A percentile compares a stretch with the other conserved stretches of the same genome.
Evolutionary conservation across 2,797 vertebrate species (phyloP).

Genomic region (Xenops minutus): DNA sequence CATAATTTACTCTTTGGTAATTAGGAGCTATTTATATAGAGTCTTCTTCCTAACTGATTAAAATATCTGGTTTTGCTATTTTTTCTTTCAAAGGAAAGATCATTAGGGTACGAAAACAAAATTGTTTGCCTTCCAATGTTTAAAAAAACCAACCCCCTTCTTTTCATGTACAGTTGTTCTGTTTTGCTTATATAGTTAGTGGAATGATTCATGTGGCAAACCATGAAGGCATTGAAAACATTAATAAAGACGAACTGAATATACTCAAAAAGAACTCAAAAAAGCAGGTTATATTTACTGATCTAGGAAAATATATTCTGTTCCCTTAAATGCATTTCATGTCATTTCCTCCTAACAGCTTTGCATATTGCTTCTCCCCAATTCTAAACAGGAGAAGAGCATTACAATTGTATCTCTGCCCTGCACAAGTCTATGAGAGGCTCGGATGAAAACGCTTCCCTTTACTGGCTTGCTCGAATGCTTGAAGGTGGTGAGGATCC

Average conservation of each 20-base stretch:
- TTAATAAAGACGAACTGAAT: background rate
- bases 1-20: background rate
- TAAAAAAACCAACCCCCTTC: background rate
- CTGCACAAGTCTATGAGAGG: slow-evolving; percentile 97
- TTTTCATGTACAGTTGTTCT: background rate
- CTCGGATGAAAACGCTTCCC: slow-evolving; percentile 89
- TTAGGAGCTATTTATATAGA: background rate
- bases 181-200: background rate
- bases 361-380: background rate
- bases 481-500: slow-evolving; percentile 96
- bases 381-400: slow-evolving; percentile 80
- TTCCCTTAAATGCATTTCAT: background rate
- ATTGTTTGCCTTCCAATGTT: background rate
- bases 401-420: slow-evolving; percentile 97
- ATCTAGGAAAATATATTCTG: background rate
- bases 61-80: background rate
- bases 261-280: background rate
- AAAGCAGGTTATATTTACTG: background rate
- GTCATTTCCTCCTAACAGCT: background rate
- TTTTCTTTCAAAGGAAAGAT: background rate
- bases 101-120: background rate
- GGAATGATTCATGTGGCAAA: background rate
- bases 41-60: background rate
- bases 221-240: background rate
- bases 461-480: slow-evolving; percentile 98